A percentile compares a stretch with the other conserved stretches of the same genome.
Conservation (phyloP, 2,797 vertebrate species). For the Nannoperca obscura region DNA sequence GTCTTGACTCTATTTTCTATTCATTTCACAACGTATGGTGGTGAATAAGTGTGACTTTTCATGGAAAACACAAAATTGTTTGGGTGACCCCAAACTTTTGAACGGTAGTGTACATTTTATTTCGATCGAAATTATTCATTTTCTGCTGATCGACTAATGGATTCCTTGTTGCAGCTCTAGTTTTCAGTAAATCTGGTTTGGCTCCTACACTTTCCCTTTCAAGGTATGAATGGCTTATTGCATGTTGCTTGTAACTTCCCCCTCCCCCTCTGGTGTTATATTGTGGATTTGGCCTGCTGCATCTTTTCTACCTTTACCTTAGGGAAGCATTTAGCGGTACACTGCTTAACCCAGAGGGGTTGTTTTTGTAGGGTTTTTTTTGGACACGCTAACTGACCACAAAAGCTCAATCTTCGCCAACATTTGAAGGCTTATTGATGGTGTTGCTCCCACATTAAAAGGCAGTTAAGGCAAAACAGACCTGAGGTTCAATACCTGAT, state of each 20-base stretch:
- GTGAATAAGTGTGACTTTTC: no score
- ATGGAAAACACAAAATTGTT: no score
- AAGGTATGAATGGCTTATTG: neutral
- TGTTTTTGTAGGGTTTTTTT: no score
- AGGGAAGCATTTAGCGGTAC: no score
- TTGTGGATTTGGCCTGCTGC: neutral
- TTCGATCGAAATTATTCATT: no score
- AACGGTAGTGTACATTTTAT: no score
- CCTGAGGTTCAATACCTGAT: constrained; percentile 10
- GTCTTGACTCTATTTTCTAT: no score
- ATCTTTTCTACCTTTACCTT: constrained; percentile 10
- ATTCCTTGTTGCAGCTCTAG: neutral
- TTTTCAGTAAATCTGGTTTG: neutral
- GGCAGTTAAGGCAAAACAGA: constrained; percentile 8
- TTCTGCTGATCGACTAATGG: no score
- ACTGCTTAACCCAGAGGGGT: no score
- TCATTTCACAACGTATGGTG: no score
- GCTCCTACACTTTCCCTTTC: neutral
- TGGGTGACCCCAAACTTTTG: no score
- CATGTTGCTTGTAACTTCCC: neutral
- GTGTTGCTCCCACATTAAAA: neutral
- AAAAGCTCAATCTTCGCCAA: neutral
- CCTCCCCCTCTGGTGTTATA: neutral
- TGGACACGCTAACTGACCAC: neutral
- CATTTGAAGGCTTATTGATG: constrained; percentile 15